Percentiles rank a stretch among this genome's conserved stretches.
These are phyloP conservation scores for Lepilemur septentrionalis DNA, from an alignment of 2,797 vertebrate genomes.

Conservation along the genomic window DNA sequence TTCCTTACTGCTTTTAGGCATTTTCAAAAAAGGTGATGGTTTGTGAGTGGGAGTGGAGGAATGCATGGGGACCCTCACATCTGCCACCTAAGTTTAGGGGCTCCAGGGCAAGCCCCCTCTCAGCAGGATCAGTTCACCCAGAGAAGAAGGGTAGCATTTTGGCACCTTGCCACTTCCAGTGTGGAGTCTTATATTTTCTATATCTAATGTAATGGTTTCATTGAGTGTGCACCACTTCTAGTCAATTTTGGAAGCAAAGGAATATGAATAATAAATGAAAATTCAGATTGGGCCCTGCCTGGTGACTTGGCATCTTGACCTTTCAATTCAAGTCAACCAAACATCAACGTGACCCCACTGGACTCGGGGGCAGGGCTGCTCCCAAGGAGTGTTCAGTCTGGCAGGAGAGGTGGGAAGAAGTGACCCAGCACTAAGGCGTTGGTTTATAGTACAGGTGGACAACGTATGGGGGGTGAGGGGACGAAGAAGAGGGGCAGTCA, in stretches of 20 bases:
- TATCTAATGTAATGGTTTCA: not conserved
- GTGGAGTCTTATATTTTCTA: not conserved
- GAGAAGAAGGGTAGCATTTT: not conserved
- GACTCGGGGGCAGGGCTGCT: not conserved
- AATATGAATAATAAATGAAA: constrained; percentile 39
- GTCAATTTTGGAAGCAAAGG: constrained; percentile 7
- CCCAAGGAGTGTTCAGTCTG: not conserved
- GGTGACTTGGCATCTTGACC: not conserved
- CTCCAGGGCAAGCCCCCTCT: too few relatives aligned
- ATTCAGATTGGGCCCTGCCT: not conserved
- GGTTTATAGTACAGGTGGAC: not conserved
- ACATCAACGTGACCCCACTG: fast-evolving
- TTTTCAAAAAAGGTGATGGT: not conserved
- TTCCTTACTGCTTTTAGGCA: not conserved
- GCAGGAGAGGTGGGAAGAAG: not conserved
- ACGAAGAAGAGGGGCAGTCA: not conserved
- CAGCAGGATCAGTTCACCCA: not conserved
- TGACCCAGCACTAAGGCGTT: not conserved
- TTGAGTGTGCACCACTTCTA: not conserved
- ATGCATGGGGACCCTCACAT: not conserved
- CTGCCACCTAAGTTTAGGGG: not conserved
- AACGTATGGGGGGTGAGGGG: not conserved
- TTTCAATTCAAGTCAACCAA: not conserved
- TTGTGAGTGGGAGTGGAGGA: not conserved
- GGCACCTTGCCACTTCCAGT: not conserved